Percentiles rank a stretch among this genome's conserved stretches.
These are phyloP conservation scores for Autographa gamma DNA, from an alignment of 2,888 invertebrate species.

Conservation along the genomic window DNA sequence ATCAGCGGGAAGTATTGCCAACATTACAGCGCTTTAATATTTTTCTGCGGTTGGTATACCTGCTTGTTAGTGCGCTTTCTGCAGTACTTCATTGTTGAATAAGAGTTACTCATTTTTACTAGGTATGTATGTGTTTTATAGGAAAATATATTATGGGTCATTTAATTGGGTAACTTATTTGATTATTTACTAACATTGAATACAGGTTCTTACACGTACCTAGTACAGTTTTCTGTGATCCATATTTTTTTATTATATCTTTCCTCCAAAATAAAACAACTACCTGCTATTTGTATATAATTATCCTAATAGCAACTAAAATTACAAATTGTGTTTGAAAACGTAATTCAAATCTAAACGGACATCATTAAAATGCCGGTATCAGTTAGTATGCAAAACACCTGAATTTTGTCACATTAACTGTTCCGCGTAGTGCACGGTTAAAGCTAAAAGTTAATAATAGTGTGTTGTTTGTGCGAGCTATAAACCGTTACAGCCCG, in stretches of 20 bases:
- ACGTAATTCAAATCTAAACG: neutral
- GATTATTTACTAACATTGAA: too few relatives aligned
- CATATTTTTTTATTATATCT: too few relatives aligned
- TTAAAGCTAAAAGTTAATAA: conserved; percentile 55
- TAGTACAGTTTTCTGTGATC: too few relatives aligned
- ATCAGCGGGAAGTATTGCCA: conserved; percentile 40
- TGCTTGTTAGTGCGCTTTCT: conserved; percentile 42
- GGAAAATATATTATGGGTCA: too few relatives aligned
- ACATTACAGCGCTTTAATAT: conserved; percentile 47
- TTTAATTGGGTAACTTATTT: too few relatives aligned
- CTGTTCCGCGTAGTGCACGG: conserved; percentile 19
- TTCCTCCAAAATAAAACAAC: too few relatives aligned
- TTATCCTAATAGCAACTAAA: neutral
- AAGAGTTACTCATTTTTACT: neutral
- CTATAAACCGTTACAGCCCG: conserved; percentile 48
- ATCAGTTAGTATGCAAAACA: conserved; percentile 3
- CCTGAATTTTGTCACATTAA: conserved; percentile 1
- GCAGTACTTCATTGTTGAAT: conserved; percentile 38
- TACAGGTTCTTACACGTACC: too few relatives aligned
- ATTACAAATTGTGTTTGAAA: neutral
- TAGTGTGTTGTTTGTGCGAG: conserved; percentile 47
- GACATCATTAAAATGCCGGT: neutral
- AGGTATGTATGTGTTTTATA: too few relatives aligned
- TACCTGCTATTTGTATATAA: neutral
- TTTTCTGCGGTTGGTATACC: conserved; percentile 41